A percentile compares a stretch with the other conserved stretches of the same genome.
Conservation (phyloP, 2,888 invertebrate species). For the Peribatodes rhomboidaria region DNA sequence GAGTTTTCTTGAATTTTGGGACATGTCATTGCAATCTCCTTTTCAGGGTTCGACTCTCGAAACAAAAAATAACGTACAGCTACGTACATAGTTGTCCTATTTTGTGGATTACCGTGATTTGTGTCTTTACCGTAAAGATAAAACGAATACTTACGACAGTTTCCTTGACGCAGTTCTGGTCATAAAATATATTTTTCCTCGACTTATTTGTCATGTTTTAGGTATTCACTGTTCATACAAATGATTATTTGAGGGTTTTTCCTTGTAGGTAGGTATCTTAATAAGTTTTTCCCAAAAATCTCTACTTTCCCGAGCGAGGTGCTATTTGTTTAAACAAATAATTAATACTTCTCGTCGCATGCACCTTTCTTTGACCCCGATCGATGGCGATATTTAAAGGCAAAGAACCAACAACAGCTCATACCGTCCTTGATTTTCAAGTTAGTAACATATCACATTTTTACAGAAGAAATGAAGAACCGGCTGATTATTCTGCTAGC, state of each 20-base stretch:
- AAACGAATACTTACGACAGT: background rate
- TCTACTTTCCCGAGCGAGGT: slow-evolving; percentile 40
- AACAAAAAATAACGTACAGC: no score
- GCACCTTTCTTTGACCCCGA: slow-evolving; percentile 77
- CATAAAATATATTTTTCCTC: slow-evolving; percentile 8
- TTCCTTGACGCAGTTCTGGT: background rate
- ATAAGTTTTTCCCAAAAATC: slow-evolving; percentile 20
- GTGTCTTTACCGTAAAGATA: slow-evolving; percentile 9
- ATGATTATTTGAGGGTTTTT: slow-evolving; percentile 4
- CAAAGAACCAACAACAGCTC: slow-evolving; percentile 45
- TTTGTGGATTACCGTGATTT: slow-evolving; percentile 10
- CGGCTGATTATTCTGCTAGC: slow-evolving; percentile 57
- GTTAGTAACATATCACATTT: slow-evolving; percentile 38
- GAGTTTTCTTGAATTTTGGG: no score
- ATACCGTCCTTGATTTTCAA: slow-evolving; percentile 41
- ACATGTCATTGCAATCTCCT: no score
- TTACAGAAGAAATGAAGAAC: slow-evolving; percentile 76
- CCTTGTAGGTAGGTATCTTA: background rate
- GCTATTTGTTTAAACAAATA: slow-evolving; percentile 39
- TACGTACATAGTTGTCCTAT: background rate
- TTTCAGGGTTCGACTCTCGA: no score
- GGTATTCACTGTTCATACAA: slow-evolving; percentile 13
- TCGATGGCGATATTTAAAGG: slow-evolving; percentile 67
- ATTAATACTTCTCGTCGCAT: slow-evolving; percentile 43
- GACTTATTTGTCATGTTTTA: slow-evolving; percentile 5